A percentile compares a stretch with the other conserved stretches of the same genome.
phyloP scores from a whole-genome alignment of 2,888 invertebrate genomes.

The Micropterix aruncella region DNA sequence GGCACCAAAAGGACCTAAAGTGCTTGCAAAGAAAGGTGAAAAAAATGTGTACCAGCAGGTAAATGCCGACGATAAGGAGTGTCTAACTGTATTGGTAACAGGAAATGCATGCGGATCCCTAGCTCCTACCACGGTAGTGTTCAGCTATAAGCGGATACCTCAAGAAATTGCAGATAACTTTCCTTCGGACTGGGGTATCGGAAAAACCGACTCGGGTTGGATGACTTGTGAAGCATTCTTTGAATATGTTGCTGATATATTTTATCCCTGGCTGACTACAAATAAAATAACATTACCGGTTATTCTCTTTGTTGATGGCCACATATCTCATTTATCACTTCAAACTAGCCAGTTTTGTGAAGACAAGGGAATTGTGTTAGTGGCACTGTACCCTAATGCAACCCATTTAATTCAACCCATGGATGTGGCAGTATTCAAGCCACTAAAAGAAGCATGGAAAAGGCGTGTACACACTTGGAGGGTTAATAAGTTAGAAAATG shows the following conservation, averaged over 20 bases:
- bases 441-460: too few species aligned
- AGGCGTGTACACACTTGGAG: too few species aligned
- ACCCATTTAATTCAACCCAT: too few species aligned
- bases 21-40: constrained; percentile 13
- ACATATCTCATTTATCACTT: too few species aligned
- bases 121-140: constrained; percentile 10
- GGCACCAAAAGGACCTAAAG: constrained; percentile 11
- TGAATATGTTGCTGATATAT: constrained; percentile 20
- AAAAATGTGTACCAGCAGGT: constrained; percentile 13
- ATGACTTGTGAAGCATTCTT: constrained; percentile 22
- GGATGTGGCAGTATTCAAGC: too few species aligned
- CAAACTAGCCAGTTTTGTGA: too few species aligned
- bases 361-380: constrained; percentile 18
- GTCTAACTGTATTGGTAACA: too few species aligned
- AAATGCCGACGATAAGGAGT: constrained; percentile 12
- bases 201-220: constrained; percentile 23
- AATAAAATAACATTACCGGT: constrained; percentile 17
- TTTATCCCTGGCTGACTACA: constrained; percentile 18
- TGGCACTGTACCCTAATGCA: constrained; percentile 17
- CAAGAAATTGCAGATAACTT: constrained; percentile 11
- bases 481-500: too few species aligned
- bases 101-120: constrained; percentile 12
- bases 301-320: too few species aligned
- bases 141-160: constrained; percentile 9
- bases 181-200: constrained; percentile 17